Evolutionary conservation across 2,113 vertebrate genomes (phyloP), one percentile per base, ranked within the genome.

Genomic region (Xiphias gladius): DNA sequence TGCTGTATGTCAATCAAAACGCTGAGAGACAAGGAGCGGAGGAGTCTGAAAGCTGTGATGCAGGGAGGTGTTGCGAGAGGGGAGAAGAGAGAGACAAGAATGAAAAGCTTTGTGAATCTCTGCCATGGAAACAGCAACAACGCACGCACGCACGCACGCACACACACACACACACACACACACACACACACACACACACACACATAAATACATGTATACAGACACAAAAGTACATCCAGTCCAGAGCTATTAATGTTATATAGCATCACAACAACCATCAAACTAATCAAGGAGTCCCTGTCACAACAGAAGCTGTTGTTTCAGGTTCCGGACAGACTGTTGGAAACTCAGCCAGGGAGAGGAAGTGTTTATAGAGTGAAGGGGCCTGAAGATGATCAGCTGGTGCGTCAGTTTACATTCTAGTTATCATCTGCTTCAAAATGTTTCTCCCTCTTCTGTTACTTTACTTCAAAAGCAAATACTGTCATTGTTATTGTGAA

Each of bases 31-130:
- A 94, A 80, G 93, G 66, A 93, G 88, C 88, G 83, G 91, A 84
- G 90, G 92, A 93, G 93, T 92, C 88, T 88, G 78, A 83, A 84
- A 89, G 89, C 92, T 86, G 87, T 88, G 86, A 94, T 90, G 90
- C 88, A 90, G 82, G 76, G 92, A 93, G 92, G 93, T 88, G 89
- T 90, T 89, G 82, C 69, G 64, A 89, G 83, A 85, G 84, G 84
- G 84, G 84, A 90, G 84, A 90, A 90, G 83, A 89, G 63, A 81
- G 72, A 83, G 77, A 84, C 81, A 52, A 82, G 79, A 89, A 89
- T 84, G 83, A 91, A 84, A 88, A 79, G 84, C 89, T 88, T 87
- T 89, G 85, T 92, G 86, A 91, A 88, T 85, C 76, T 83, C 87
- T 89, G 83, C 92, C 83, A 90, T 88, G 85, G 92, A 92, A 91